Percentiles rank a stretch among this genome's conserved stretches.
phyloP scores from a whole-genome alignment of 2,113 vertebrate species.

The Microtus ochrogaster region DNA sequence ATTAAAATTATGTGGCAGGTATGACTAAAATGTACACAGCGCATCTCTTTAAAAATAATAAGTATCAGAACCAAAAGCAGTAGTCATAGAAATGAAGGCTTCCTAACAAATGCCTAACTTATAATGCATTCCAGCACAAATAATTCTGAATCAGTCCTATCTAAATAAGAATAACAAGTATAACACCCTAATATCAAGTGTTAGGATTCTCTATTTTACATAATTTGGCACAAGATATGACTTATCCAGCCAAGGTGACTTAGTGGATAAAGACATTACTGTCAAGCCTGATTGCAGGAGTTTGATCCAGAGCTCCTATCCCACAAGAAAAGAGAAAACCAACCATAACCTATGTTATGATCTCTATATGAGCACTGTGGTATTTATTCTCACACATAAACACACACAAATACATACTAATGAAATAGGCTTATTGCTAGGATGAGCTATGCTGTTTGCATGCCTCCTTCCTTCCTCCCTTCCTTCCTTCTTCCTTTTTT shows the following conservation, averaged over 20 bases:
- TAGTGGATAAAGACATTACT: background rate
- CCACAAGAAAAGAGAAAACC: background rate
- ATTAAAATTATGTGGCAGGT: background rate
- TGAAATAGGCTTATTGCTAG: background rate
- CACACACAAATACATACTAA: too few species aligned
- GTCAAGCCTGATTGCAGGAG: background rate
- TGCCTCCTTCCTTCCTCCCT: accelerated
- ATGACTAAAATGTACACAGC: too few species aligned
- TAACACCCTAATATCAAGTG: background rate
- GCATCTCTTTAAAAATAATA: background rate
- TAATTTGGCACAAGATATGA: background rate
- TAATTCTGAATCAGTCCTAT: conserved; percentile 23
- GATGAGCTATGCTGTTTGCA: background rate
- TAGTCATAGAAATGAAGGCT: background rate
- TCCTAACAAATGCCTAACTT: background rate
- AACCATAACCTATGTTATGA: too few species aligned
- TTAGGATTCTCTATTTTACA: background rate
- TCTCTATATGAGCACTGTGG: background rate
- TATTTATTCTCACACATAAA: background rate
- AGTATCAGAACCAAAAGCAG: background rate
- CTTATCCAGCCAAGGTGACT: background rate
- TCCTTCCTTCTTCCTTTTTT: accelerated
- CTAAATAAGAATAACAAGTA: background rate
- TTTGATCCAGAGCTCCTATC: background rate
- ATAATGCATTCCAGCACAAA: background rate